Conservation (phyloP, 1,140 invertebrate genomes). For the Himalopsyche phryganea region DNA sequence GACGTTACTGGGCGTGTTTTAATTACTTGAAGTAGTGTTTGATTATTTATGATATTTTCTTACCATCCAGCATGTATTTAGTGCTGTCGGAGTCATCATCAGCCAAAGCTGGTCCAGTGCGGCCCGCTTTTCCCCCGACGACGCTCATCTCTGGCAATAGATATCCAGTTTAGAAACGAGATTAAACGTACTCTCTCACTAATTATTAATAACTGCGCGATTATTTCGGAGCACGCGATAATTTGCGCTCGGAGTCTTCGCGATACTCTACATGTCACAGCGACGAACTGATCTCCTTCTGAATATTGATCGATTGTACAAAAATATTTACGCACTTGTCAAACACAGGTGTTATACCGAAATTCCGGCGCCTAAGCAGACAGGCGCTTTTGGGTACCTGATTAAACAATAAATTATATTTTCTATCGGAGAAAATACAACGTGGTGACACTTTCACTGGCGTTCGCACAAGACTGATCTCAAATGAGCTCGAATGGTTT, state of each 20-base stretch:
- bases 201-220: not conserved
- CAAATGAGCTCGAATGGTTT: too few species aligned
- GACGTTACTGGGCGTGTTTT: too few species aligned
- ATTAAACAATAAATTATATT: too few species aligned
- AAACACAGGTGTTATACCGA: not conserved
- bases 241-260: too few species aligned
- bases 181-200: not conserved
- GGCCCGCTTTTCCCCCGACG: conserved; percentile 16
- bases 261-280: not conserved
- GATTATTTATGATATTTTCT: conserved; percentile 1
- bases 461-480: not conserved
- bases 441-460: conserved; percentile 1
- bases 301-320: too few species aligned
- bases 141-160: conserved; percentile 14
- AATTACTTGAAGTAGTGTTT: not conserved
- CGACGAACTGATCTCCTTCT: not conserved
- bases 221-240: conserved; percentile 1
- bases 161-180: conserved; percentile 20
- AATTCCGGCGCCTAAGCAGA: too few species aligned
- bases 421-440: not conserved
- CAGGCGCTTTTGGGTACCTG: too few species aligned
- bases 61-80: conserved; percentile 32
- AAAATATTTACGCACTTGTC: too few species aligned
- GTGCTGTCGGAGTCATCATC: conserved; percentile 24
- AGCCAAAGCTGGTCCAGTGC: conserved; percentile 4